Conservation (phyloP, 2,888 invertebrate genomes). For the Cyclophora albipunctata region DNA sequence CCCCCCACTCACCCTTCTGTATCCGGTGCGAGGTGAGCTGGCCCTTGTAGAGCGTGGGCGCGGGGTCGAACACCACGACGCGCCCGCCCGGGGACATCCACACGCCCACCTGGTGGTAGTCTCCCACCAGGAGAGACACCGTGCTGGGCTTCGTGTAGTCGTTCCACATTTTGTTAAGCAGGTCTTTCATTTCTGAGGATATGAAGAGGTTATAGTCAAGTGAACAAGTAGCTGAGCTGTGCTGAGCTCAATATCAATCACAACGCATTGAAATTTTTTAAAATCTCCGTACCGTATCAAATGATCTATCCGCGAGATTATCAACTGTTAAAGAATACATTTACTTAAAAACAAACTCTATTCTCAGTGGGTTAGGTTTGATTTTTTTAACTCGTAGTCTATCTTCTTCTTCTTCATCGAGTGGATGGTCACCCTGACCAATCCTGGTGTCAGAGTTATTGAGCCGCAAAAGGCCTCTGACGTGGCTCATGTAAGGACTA, state of each 20-base stretch:
- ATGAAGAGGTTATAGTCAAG: neutral
- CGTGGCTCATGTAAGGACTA: no score
- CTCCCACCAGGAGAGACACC: slow-evolving; percentile 46
- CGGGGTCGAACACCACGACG: slow-evolving; percentile 62
- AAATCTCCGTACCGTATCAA: neutral
- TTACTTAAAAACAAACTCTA: no score
- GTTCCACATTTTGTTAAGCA: slow-evolving; percentile 52
- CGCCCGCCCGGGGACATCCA: slow-evolving; percentile 59
- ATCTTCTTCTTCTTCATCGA: no score
- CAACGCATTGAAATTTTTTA: neutral
- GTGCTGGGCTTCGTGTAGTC: slow-evolving; percentile 44
- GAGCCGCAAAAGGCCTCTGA: no score
- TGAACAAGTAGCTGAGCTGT: neutral
- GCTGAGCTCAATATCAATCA: no score
- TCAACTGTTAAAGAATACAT: no score
- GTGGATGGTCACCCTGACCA: no score
- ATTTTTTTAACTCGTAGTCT: no score
- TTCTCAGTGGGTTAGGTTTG: no score
- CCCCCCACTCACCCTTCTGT: slow-evolving; percentile 37
- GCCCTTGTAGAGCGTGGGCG: slow-evolving; percentile 50
- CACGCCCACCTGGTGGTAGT: slow-evolving; percentile 63
- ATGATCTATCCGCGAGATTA: no score
- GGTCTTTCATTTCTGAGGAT: slow-evolving; percentile 56
- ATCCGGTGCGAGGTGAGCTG: slow-evolving; percentile 49
- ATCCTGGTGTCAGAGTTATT: no score